Base-by-base conservation (phyloP, 2,113 vertebrate species). In the Nibea albiflora region DNA sequence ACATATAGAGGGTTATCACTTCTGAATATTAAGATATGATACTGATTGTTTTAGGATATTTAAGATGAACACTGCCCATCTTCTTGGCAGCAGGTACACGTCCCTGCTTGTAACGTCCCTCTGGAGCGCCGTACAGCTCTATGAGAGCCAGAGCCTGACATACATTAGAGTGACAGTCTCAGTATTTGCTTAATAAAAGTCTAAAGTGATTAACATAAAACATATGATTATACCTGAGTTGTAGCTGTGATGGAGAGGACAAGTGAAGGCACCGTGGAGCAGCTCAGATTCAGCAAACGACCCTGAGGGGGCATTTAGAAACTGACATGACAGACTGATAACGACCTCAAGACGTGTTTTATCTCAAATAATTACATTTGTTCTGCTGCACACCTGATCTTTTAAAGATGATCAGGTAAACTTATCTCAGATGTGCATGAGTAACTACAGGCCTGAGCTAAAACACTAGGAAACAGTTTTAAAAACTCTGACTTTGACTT, bases 221-320 rank as follows among this genome's bases (percentile, higher is more conserved):
- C 19, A 4, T 17, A 14, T 58, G 2, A 63, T 58, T 17, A 39
- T 35, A 87, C 98, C 97, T 99, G 98, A 1, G 97, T 98, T 70
- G 97, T 96, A 19, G 97, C 96, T 0, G 98, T 99, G 94, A 99
- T 97, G 24, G 98, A 99, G 49, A 99, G 92, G 76, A 99, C 97
- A 4, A 97, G 97, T 11, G 97, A 96, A 79, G 98, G 98, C 42
- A 99, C 97, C 0, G 97, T 98, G 91, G 98, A 98, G 92, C 97
- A 99, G 95, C 96, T 98, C 73, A 99, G 95, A 83, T 98, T 99
- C 73, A 99, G 91, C 77, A 98, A 93, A 67, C 97, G 96, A 26
- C 98, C 98, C 98, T 99, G 89, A 72, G 50, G 65, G 19, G 71
- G 35, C 17, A 20, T 17, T 5, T 1, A 47, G 8, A 63, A 69